Conservation (phyloP, 2,888 invertebrate genomes). For the Lithophane ornitopus region DNA sequence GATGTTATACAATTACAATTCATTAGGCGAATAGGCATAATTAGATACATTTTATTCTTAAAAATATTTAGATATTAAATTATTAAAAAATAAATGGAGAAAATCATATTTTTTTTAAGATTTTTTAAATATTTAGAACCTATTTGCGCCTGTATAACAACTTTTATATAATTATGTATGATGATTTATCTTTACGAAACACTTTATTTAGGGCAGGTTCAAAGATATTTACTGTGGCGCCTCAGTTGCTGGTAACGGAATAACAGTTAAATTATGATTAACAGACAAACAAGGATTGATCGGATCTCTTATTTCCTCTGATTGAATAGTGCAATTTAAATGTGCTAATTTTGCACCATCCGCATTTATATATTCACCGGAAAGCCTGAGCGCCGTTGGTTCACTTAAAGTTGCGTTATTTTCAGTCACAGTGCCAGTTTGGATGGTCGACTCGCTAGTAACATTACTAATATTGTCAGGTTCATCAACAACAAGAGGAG, state of each 20-base stretch:
- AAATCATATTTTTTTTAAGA: neutral
- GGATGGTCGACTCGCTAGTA: slow-evolving; percentile 42
- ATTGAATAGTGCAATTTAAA: slow-evolving; percentile 76
- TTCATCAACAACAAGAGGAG: slow-evolving; percentile 70
- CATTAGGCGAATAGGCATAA: neutral
- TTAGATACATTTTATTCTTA: neutral
- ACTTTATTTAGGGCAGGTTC: neutral
- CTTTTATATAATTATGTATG: neutral
- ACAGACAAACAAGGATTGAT: slow-evolving; percentile 85
- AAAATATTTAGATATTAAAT: slow-evolving; percentile 17
- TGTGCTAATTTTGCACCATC: slow-evolving; percentile 58
- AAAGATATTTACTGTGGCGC: slow-evolving; percentile 45
- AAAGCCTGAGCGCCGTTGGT: slow-evolving; percentile 73
- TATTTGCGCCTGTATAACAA: neutral
- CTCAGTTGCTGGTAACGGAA: slow-evolving; percentile 76
- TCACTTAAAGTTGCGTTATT: slow-evolving; percentile 66
- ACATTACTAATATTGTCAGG: slow-evolving; percentile 59
- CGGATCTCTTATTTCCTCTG: slow-evolving; percentile 82
- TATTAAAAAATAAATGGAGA: neutral
- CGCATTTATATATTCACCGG: slow-evolving; percentile 66
- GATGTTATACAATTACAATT: neutral
- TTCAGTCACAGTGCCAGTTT: slow-evolving; percentile 35
- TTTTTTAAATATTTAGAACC: neutral
- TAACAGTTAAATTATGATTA: slow-evolving; percentile 83
- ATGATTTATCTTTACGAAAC: slow-evolving; percentile 7